Conservation (phyloP, 2,888 invertebrate species). For the Euplagia quadripunctaria region DNA sequence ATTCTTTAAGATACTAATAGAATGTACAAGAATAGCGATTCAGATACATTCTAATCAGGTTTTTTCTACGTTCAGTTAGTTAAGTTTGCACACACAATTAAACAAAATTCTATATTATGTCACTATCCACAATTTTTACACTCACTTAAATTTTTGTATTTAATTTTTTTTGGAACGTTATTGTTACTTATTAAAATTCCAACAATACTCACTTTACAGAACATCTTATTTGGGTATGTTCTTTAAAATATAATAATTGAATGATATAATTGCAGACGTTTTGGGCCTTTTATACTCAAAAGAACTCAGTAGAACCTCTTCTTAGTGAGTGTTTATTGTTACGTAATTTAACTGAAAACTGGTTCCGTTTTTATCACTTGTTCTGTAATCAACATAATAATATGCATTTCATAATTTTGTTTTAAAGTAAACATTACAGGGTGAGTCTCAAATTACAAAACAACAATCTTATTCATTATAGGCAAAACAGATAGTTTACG, state of each 20-base stretch:
- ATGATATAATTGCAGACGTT: conserved; percentile 59
- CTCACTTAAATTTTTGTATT: background rate
- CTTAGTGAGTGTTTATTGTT: conserved; percentile 45
- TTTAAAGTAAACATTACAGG: conserved; percentile 1
- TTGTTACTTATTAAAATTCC: conserved; percentile 6
- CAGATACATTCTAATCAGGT: background rate
- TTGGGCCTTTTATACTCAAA: conserved; percentile 64
- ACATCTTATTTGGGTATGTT: conserved; percentile 61
- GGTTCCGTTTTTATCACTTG: conserved; percentile 35
- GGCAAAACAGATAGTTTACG: background rate
- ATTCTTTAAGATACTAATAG: background rate
- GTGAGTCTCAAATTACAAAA: background rate
- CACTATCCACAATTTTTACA: background rate
- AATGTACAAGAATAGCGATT: background rate
- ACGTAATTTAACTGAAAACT: conserved; percentile 44
- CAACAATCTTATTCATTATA: background rate
- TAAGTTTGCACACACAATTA: background rate
- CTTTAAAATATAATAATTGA: conserved; percentile 54
- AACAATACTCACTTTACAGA: conserved; percentile 62
- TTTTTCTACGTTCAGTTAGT: background rate
- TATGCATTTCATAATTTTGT: conserved; percentile 8
- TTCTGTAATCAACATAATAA: conserved; percentile 23
- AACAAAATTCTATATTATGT: background rate
- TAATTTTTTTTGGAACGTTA: background rate
- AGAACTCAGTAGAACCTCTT: conserved; percentile 44